A percentile compares a stretch with the other conserved stretches of the same genome.
Evolutionary conservation across 2,888 invertebrate species (phyloP).

Genomic region (Metopia argyrocephala): DNA sequence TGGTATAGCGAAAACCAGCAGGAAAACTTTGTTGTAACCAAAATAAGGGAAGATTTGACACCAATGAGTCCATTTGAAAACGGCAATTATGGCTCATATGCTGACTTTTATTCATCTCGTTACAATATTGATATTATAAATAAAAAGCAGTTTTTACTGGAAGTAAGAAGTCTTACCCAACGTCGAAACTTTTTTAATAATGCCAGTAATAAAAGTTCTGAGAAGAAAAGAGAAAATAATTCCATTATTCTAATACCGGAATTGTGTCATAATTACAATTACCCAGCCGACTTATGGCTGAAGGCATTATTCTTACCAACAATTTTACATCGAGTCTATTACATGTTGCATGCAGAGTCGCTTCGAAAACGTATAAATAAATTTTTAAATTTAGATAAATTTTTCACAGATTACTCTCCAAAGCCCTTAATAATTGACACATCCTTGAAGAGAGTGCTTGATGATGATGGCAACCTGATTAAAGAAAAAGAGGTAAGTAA

Average conservation of each 20-base stretch:
- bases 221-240: constrained; percentile 72
- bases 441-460: constrained; percentile 71
- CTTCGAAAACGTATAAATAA: constrained; percentile 77
- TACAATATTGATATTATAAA: constrained; percentile 81
- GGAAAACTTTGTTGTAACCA: constrained; percentile 84
- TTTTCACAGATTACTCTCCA: constrained; percentile 68
- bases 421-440: constrained; percentile 72
- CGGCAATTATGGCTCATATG: constrained; percentile 81
- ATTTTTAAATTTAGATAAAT: constrained; percentile 68
- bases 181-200: constrained; percentile 76
- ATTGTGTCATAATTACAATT: constrained; percentile 86
- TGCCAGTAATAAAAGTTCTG: constrained; percentile 71
- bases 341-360: constrained; percentile 75
- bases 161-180: constrained; percentile 82
- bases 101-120: constrained; percentile 86
- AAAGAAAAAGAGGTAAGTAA: constrained; percentile 66
- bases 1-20: constrained; percentile 85
- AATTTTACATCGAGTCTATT: constrained; percentile 85
- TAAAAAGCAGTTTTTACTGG: constrained; percentile 87
- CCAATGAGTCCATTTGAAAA: constrained; percentile 84
- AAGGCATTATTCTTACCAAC: constrained; percentile 92
- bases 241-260: constrained; percentile 91
- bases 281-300: constrained; percentile 88
- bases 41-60: constrained; percentile 83
- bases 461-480: constrained; percentile 69